Evolutionary conservation across 2,888 invertebrate species (phyloP), one percentile per base, ranked within the genome.

Genomic region (Drosophila lutescens): DNA sequence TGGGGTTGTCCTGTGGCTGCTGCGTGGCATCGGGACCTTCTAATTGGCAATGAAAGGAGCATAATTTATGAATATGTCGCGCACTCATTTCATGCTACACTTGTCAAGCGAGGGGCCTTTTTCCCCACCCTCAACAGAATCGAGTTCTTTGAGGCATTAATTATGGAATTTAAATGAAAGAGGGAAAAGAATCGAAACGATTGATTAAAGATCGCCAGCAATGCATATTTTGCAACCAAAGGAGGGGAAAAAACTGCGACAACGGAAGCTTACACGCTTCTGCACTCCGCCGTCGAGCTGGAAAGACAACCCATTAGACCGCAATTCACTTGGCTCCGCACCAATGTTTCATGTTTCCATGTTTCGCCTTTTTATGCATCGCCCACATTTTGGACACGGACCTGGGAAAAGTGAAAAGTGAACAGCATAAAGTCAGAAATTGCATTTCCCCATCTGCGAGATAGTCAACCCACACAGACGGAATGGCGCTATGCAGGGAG

Each of bases 41-140:
- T 88, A 85, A 85, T 85, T 85, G 89, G 87, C 85, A 84, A 80
- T 85, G 85, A 88, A 85, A 87, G 73, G 74, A 81, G 76, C 81
- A 85, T 86, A 86, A 85, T 86, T 88, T 84, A 88, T 88, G 81
- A 86, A 84, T 82, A 77, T 77, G 68, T 84, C 79, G 79, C 63
- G 59, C 72, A 85, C 82, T 87, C 70, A 77, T 84, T 86, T 84
- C 85, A 86, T 69, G 81, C 78, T 60, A 70, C 53, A 61, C 72
- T 71, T 54, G 61, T 34, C 54, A 36, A 13, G 20, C 51, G 50
- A 8, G 30, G 8, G 0, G 34, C 41, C 23, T 40, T 7, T 6
- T 20, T 55, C 5, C 26, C 26, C 66, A 54, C 13, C 49, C 49
- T 68, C 49, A 47, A 68, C 49, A 38, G 38, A 32, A 36, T n/a